These are phyloP conservation scores for Ditylenchus dipsaci DNA, from an alignment of 1,140 invertebrate species.

Conservation along the genomic window DNA sequence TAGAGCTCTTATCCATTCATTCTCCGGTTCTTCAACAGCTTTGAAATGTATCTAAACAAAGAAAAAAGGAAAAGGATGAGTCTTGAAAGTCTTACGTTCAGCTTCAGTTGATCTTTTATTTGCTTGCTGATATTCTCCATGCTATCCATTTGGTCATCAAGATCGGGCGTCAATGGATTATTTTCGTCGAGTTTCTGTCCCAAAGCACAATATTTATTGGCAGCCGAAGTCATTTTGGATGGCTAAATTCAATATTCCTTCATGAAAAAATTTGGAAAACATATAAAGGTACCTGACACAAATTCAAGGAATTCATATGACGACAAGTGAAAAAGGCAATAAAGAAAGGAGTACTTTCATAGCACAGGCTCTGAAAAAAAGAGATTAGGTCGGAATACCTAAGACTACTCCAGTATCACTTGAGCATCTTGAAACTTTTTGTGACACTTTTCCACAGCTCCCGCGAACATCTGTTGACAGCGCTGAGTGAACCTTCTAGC, in stretches of 20 bases:
- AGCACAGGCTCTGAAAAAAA: slow-evolving; percentile 23
- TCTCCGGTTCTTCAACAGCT: slow-evolving; percentile 29
- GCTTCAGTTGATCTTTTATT: slow-evolving; percentile 21
- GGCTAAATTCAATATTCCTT: slow-evolving; percentile 15
- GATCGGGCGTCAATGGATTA: slow-evolving; percentile 13
- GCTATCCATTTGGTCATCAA: slow-evolving; percentile 32
- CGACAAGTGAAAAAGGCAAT: slow-evolving; percentile 19
- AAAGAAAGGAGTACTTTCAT: slow-evolving; percentile 18
- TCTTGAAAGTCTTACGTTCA: slow-evolving; percentile 28
- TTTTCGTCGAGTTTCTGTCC: neutral
- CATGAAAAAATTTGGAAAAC: neutral
- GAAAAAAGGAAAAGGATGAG: neutral
- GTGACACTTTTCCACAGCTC: slow-evolving; percentile 20
- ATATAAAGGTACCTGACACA: slow-evolving; percentile 12
- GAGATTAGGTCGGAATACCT: neutral
- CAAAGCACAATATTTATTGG: slow-evolving; percentile 8
- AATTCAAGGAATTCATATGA: slow-evolving; percentile 21
- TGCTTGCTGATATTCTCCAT: slow-evolving; percentile 26
- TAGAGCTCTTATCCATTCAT: slow-evolving; percentile 19
- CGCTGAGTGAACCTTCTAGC: slow-evolving; percentile 25
- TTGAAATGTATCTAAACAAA: slow-evolving; percentile 32
- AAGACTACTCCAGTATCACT: neutral
- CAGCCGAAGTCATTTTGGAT: slow-evolving; percentile 7
- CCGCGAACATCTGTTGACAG: slow-evolving; percentile 28
- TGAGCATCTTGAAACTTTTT: slow-evolving; percentile 24